Evolutionary conservation across 2,888 invertebrate genomes (phyloP).

Genomic region (Boloria euphrosyne): DNA sequence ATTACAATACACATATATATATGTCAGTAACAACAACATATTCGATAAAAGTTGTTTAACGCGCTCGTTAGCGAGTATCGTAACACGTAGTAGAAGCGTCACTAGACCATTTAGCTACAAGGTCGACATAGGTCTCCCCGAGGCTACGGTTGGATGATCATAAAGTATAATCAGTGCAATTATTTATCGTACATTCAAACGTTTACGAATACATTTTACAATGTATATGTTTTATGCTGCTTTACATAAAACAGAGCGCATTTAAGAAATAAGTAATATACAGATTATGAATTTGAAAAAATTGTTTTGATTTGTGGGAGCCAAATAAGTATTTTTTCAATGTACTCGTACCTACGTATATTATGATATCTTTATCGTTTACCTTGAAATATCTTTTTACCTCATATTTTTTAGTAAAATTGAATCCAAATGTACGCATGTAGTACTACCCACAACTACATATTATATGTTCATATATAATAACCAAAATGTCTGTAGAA

Average conservation of each 20-base stretch:
- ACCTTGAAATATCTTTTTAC: too few relatives aligned
- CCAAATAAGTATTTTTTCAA: too few relatives aligned
- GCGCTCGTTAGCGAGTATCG: slow-evolving; percentile 1
- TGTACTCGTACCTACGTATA: too few relatives aligned
- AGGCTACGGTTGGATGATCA: slow-evolving; percentile 8
- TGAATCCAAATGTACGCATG: too few relatives aligned
- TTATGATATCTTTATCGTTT: too few relatives aligned
- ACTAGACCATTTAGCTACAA: slow-evolving; percentile 9
- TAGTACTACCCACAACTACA: too few relatives aligned
- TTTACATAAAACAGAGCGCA: not conserved
- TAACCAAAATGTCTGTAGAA: too few relatives aligned
- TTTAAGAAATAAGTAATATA: too few relatives aligned
- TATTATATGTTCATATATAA: too few relatives aligned
- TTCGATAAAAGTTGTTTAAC: not conserved
- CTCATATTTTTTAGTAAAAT: too few relatives aligned
- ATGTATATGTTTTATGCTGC: not conserved
- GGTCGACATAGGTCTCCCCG: slow-evolving; percentile 5
- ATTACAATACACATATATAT: not conserved
- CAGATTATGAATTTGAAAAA: too few relatives aligned
- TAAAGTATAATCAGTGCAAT: slow-evolving; percentile 13
- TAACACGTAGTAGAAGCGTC: not conserved
- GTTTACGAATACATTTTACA: not conserved
- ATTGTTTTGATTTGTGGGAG: too few relatives aligned
- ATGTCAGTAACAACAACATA: not conserved
- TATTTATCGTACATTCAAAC: slow-evolving; percentile 7